Evolutionary conservation across 2,113 vertebrate genomes (phyloP).

Genomic region (Lates calcarifer): DNA sequence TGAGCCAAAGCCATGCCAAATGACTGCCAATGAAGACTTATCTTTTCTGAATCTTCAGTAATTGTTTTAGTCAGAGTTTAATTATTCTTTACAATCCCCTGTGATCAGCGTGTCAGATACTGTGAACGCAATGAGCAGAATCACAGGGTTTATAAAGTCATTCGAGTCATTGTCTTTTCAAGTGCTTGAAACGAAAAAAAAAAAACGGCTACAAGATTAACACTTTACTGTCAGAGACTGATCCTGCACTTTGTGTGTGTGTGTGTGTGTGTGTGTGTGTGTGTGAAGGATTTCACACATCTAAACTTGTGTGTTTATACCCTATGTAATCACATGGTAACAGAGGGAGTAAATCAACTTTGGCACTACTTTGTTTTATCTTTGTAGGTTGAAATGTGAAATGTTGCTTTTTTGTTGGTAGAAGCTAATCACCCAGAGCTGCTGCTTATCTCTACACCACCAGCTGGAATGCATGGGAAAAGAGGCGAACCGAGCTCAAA

Average conservation of each 20-base stretch:
- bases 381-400: constrained; percentile 37
- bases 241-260: constrained; percentile 13
- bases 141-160: constrained; percentile 26
- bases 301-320: constrained; percentile 28
- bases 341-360: constrained; percentile 31
- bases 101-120: constrained; percentile 26
- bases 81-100: constrained; percentile 30
- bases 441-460: constrained; percentile 71
- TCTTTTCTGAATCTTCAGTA: constrained; percentile 1
- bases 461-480: constrained; percentile 78
- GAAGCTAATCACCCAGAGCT: constrained; percentile 61
- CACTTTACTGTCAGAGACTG: not conserved
- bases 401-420: constrained; percentile 52
- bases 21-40: constrained; percentile 12
- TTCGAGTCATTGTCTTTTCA: constrained; percentile 8
- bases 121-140: constrained; percentile 7
- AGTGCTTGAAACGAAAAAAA: not conserved
- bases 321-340: constrained; percentile 33
- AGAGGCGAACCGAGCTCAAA: constrained; percentile 45
- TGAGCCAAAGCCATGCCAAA: constrained; percentile 10
- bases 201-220: constrained; percentile 2
- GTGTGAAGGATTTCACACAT: constrained; percentile 30
- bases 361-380: constrained; percentile 50
- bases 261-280: constrained; percentile 34
- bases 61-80: constrained; percentile 25